Conservation (phyloP, 2,888 invertebrate species). For the Pasiphila rectangulata region DNA sequence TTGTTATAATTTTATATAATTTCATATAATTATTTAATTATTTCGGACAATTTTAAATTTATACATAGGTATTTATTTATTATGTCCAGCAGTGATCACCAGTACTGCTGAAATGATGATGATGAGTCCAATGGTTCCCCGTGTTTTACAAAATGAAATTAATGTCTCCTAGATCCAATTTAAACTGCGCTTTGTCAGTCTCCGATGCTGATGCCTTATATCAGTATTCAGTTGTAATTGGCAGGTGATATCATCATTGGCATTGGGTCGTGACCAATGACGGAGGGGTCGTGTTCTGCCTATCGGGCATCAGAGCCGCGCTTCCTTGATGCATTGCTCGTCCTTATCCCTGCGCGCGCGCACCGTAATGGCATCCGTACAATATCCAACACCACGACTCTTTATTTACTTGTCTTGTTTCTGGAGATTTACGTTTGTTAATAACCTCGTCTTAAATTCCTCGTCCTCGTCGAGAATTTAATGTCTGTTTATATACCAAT, state of each 20-base stretch:
- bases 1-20: no score
- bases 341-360: conserved; percentile 38
- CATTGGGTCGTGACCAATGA: conserved; percentile 27
- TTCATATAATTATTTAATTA: no score
- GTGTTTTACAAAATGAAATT: no score
- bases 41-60: no score
- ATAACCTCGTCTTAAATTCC: no score
- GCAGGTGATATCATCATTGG: conserved; percentile 24
- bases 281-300: conserved; percentile 32
- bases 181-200: background rate
- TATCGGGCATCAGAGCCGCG: conserved; percentile 52
- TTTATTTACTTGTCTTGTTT: background rate
- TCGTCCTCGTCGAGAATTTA: no score
- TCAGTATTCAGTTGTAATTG: conserved; percentile 19
- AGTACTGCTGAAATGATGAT: no score
- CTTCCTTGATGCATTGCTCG: conserved; percentile 45
- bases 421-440: background rate
- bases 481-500: no score
- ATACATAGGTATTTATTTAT: no score
- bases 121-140: no score
- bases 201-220: background rate
- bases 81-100: no score
- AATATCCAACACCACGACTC: background rate
- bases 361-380: conserved; percentile 13
- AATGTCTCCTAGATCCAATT: no score